Evolutionary conservation across 2,797 vertebrate genomes (phyloP).

Genomic region (Tolypeutes matacus): DNA sequence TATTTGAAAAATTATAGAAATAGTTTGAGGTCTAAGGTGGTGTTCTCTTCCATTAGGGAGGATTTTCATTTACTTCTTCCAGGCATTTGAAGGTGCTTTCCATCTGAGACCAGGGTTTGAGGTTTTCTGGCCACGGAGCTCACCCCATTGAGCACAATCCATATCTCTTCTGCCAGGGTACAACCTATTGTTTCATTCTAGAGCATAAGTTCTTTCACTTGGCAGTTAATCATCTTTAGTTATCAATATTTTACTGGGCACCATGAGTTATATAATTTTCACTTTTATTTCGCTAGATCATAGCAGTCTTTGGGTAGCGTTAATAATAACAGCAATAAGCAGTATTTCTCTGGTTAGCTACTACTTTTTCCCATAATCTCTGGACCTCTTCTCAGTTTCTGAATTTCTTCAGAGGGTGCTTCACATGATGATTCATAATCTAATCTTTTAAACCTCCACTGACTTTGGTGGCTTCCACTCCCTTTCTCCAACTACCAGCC

Average conservation of each 20-base stretch:
- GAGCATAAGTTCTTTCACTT: constrained; percentile 25
- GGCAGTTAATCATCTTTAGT: not conserved
- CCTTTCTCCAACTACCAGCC: not conserved
- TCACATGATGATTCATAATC: not conserved
- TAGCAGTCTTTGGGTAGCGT: not conserved
- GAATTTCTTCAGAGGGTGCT: not conserved
- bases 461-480: not conserved
- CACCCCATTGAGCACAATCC: not conserved
- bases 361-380: not conserved
- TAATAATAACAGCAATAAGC: constrained; percentile 39
- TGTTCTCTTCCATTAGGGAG: not conserved
- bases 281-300: not conserved
- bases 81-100: constrained; percentile 18
- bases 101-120: constrained; percentile 39
- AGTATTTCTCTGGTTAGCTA: not conserved
- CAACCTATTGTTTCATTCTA: not conserved
- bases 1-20: constrained; percentile 49
- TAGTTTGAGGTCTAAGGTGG: constrained; percentile 56
- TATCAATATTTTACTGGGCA: constrained; percentile 43
- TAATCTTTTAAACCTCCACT: not conserved
- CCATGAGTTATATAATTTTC: constrained; percentile 34
- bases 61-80: constrained; percentile 33
- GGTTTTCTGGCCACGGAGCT: constrained; percentile 1
- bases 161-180: not conserved
- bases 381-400: constrained; percentile 38